Evolutionary conservation across 2,113 vertebrate species (phyloP).

Genomic region (Circaetus cinerascens): DNA sequence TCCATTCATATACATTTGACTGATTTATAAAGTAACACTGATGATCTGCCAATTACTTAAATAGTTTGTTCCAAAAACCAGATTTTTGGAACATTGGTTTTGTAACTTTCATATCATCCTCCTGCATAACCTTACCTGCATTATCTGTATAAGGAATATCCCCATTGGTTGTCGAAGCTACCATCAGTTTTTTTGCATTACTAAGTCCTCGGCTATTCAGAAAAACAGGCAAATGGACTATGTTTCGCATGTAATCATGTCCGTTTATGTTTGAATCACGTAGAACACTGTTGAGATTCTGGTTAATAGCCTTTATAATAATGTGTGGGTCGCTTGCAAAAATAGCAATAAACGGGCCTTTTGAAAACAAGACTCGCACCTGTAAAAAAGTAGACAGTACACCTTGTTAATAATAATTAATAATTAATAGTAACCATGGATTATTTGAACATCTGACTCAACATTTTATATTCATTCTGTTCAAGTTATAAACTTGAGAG

Average conservation of each 20-base stretch:
- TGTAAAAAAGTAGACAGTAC: constrained; percentile 32
- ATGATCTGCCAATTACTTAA: background rate
- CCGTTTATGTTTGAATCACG: constrained; percentile 98
- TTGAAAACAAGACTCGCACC: constrained; percentile 96
- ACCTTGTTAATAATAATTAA: background rate
- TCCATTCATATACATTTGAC: background rate
- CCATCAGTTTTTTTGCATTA: constrained; percentile 84
- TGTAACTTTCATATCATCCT: background rate
- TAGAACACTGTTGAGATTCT: constrained; percentile 96
- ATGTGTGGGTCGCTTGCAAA: constrained; percentile 98
- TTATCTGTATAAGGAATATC: constrained; percentile 80
- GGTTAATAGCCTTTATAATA: constrained; percentile 98
- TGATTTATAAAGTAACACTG: background rate
- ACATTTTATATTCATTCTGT: background rate
- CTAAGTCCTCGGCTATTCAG: constrained; percentile 95
- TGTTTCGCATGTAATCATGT: constrained; percentile 98
- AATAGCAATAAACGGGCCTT: constrained; percentile 96
- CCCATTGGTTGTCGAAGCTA: constrained; percentile 80
- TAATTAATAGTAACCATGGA: background rate
- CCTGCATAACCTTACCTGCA: constrained; percentile 50
- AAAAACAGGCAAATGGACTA: constrained; percentile 95
- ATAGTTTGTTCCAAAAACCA: background rate
- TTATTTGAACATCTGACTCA: background rate
- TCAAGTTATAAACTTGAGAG: background rate
- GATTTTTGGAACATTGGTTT: background rate